Evolutionary conservation across 2,888 invertebrate species (phyloP).

Genomic region (Neoascia interrupta): DNA sequence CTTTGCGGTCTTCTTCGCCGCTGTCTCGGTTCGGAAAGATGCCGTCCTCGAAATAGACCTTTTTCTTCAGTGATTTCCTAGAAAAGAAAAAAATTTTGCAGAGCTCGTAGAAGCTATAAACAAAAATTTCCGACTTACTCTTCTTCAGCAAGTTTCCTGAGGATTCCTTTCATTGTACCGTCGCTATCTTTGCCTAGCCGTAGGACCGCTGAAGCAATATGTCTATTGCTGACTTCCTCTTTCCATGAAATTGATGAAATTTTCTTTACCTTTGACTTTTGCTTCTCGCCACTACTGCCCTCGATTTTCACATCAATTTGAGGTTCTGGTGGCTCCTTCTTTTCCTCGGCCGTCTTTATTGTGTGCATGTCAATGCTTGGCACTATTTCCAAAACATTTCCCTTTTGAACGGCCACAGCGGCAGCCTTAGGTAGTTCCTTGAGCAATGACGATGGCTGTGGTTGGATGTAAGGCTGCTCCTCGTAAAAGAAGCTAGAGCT

Average conservation of each 20-base stretch:
- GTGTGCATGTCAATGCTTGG: constrained; percentile 70
- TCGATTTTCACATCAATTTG: constrained; percentile 36
- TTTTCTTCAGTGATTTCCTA: constrained; percentile 75
- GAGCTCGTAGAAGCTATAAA: too few species aligned
- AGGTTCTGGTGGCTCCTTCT: constrained; percentile 27
- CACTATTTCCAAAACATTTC: constrained; percentile 79
- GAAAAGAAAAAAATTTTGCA: too few species aligned
- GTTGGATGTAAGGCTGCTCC: constrained; percentile 49
- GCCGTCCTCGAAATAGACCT: constrained; percentile 76
- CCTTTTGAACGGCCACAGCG: constrained; percentile 78
- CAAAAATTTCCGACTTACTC: constrained; percentile 70
- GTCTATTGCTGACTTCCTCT: constrained; percentile 73
- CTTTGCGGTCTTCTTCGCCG: constrained; percentile 75
- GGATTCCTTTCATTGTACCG: constrained; percentile 70
- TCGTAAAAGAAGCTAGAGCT: constrained; percentile 68
- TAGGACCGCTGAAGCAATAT: constrained; percentile 72
- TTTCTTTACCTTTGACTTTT: constrained; percentile 61
- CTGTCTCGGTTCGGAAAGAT: constrained; percentile 77
- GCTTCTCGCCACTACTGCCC: constrained; percentile 12
- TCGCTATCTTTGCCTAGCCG: constrained; percentile 72
- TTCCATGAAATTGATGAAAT: constrained; percentile 71
- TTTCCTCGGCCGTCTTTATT: constrained; percentile 25
- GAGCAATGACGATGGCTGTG: constrained; percentile 70
- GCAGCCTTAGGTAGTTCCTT: constrained; percentile 75
- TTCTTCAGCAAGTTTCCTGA: constrained; percentile 63